A percentile compares a stretch with the other conserved stretches of the same genome.
phyloP scores from a whole-genome alignment of 2,113 vertebrate genomes.

The Dasyurus viverrinus region DNA sequence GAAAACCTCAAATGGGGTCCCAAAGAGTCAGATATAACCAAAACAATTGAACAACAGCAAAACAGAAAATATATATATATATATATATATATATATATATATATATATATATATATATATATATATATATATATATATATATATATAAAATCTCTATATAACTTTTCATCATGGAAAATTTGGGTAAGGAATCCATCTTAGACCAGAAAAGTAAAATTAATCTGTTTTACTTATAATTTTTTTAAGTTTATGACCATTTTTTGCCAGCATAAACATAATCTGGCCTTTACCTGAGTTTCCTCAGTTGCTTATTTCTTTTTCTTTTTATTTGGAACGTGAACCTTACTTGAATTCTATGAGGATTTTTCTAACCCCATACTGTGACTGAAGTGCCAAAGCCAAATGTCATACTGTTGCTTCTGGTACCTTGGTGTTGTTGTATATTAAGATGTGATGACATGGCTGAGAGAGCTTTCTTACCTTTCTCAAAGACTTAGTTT shows the following conservation, averaged over 20 bases:
- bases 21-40: not conserved
- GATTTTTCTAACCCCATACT: conserved; percentile 57
- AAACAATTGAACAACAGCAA: not conserved
- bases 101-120: too few relatives aligned
- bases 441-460: not conserved
- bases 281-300: conserved; percentile 61
- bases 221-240: not conserved
- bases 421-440: not conserved
- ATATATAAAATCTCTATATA: too few relatives aligned
- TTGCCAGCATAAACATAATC: conserved; percentile 62
- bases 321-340: conserved; percentile 61
- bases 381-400: conserved; percentile 50
- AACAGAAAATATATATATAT: too few relatives aligned
- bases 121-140: too few relatives aligned
- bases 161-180: conserved; percentile 46
- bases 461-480: not conserved
- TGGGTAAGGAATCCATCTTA: conserved; percentile 22
- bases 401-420: not conserved
- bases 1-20: not conserved
- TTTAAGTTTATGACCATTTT: conserved; percentile 58
- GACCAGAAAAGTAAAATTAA: conserved; percentile 53
- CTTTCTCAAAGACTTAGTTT: not conserved
- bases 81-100: too few relatives aligned
- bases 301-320: conserved; percentile 19
- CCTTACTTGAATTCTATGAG: conserved; percentile 68